Base-by-base conservation (phyloP, 2,888 invertebrate genomes). In the Mellilla xanthometata region DNA sequence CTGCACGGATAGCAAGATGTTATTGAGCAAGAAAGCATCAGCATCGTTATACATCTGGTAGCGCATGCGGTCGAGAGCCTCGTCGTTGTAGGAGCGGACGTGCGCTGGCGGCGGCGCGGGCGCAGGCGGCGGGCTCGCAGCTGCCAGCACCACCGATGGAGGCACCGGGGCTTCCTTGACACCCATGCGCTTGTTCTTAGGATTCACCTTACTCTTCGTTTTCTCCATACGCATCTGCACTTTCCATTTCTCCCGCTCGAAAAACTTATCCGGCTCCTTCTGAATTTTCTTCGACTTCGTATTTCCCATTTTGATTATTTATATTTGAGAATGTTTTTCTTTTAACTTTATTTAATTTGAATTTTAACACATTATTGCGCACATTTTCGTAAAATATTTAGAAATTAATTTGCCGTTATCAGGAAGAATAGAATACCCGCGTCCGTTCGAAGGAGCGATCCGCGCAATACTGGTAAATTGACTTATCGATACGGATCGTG, bases 11-110 rank as follows among this genome's bases (percentile, higher is more conserved):
- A 95, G 90, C 40, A 95, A 86, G 43, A 95, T 91, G 71, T 96
- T 95, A 70, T 96, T 95, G 7, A 96, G 76, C 6, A 96, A 81
- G 72, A 96, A 96, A 2, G 91, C 88, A 62, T 94, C 92, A 3
- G 94, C 90, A 57, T 93, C 91, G 3, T 88, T 86, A 30, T 88
- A 79, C 9, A 94, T 86, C 64, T 93, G 91, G 60, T 90, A 84
- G 56, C 91, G 82, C 88, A 95, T 83, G 30, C 84, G 82, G 31
- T 86, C 72, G 42, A 93, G 76, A 35, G 92, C 86, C 49, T 89
- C 88, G 39, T 91, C 90, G 54, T 92, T 91, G 53, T 89, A 90
- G 43, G 82, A 76, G 33, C 79, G 75, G 2, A 76, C 59, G 29
- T 76, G 75, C 30, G 78, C 63, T 1, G 79, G 75, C 47, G 78